Evolutionary conservation across 2,797 vertebrate genomes (phyloP), one percentile per base, ranked within the genome.

Genomic region (Thaleichthys pacificus): DNA sequence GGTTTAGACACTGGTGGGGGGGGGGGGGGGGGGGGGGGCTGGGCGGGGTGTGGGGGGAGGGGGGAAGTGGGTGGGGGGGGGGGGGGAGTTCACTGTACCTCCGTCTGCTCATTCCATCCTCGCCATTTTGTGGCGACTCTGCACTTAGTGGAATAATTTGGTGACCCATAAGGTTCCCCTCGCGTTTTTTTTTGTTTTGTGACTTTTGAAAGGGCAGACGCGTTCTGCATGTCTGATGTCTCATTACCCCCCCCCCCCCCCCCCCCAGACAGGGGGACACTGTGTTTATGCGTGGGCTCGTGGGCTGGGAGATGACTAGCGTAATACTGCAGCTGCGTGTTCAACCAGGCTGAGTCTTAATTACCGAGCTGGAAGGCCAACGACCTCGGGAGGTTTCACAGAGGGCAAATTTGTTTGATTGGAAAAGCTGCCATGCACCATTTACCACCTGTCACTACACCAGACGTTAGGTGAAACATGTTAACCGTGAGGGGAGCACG

Each of bases 61-160:
- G 12, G 4, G 17, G 5, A 4, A 1, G 28, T 1, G 8, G 63
- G 38, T 63, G 66, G 51, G 76, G 74, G 62, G 71, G 57, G 3
- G 30, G 71, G 26, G 32, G 47, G 58, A 66, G 70, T 42, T n/a
- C 51, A 5, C 12, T 3, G 61, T 24, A 12, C 69, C n/a, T 22
- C 67, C 21, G 69, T 63, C 61, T 61, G 57, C 74, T 78, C 74
- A 7, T 12, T 42, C 49, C 54, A 15, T 21, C 71, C 71, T 15
- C 19, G 26, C 49, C 8, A 9, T 69, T 81, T 87, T 81, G 42
- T 81, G 83, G 80, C 86, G 79, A 89, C 76, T 64, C 62, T 69
- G 78, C 80, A 73, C 70, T 71, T 80, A 80, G 77, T 73, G 28
- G 74, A 76, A 81, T 85, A 72, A 84, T 83, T 66, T 69, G 62